These are phyloP conservation scores for Petrocephalus sullivani DNA, from an alignment of 2,797 vertebrate species.

Conservation along the genomic window DNA sequence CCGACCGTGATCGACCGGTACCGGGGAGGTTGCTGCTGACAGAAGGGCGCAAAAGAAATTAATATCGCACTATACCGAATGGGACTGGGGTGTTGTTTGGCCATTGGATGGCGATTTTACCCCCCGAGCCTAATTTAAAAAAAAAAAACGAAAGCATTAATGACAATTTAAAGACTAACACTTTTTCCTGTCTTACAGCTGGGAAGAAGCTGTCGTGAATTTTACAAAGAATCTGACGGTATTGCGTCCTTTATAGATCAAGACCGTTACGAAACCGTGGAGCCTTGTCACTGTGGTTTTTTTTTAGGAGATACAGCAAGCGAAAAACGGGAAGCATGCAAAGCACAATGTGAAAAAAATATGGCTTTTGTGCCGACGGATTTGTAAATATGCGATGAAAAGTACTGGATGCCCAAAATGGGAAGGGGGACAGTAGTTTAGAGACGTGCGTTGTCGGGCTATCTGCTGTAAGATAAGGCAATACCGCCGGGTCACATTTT, in stretches of 20 bases:
- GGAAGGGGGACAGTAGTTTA: constrained; percentile 11
- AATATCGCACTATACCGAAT: constrained; percentile 9
- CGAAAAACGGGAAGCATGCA: not conserved
- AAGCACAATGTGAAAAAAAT: not conserved
- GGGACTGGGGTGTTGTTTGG: constrained; percentile 19
- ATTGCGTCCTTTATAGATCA: constrained; percentile 1
- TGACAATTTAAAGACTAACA: not conserved
- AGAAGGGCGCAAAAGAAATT: constrained; percentile 1
- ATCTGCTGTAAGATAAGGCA: constrained; percentile 5
- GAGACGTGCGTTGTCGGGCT: constrained; percentile 1
- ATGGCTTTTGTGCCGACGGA: not conserved
- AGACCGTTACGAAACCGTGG: not conserved
- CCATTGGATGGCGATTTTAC: constrained; percentile 5
- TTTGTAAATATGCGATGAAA: constrained; percentile 12
- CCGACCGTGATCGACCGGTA: constrained; percentile 5
- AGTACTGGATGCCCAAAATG: constrained; percentile 2
- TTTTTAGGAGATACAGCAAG: not conserved
- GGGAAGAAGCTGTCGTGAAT: not conserved
- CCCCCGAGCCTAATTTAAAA: not conserved
- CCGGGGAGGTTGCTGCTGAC: constrained; percentile 6
- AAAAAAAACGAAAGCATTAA: not conserved
- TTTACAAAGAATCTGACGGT: not conserved
- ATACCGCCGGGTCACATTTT: constrained; percentile 6
- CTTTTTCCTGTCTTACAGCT: not conserved
- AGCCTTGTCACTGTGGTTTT: not conserved